Evolutionary conservation across 1,140 invertebrate species (phyloP), one percentile per base, ranked within the genome.

Genomic region (Ephestia elutella): DNA sequence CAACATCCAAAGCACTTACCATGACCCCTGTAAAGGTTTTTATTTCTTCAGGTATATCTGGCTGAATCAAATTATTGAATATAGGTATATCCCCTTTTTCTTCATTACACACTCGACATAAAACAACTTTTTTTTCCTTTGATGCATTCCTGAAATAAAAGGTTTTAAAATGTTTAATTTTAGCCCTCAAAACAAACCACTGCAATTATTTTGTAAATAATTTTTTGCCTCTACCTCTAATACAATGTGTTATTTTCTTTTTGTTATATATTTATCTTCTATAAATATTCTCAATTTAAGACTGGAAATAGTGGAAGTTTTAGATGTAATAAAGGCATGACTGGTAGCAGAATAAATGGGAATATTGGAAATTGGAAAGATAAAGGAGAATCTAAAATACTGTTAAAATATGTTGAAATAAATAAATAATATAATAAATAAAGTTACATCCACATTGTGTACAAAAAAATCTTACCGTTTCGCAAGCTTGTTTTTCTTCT

Each of bases 11-110:
- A 53, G 25, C 17, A 78, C 80, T 78, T 70, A 86, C 82, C 18
- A 59, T 63, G 53, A 86, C 70, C 57, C 83, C 82, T 28, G 81
- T 74, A 68, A 86, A 77, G 21, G 80, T 62, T 50, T 72, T 69
- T 32, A 86, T 80, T 68, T 86, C 80, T 56, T 85, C 75, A 55
- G 80, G 63, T 59, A 86, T 80, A 60, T 83, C 73, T 48, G 73
- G 73, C 18, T 78, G 63, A 11, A 60, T 54, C 44, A 60, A 60
- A 60, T 83, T 82, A 54, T 85, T 75, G 57, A 86, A 86, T 64
- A 87, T 84, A 35, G 80, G 71, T 59, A 85, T 73, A 15, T 68
- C 55, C 60, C 77, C 83, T 54, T 69, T 79, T 62, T 78, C 69
- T 49, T 68, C 35, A 60, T 74, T 72, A 54, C 83, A 86, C 70